A percentile compares a stretch with the other conserved stretches of the same genome.
Conservation (phyloP, 2,797 vertebrate genomes). For the Epinephelus coioides region DNA sequence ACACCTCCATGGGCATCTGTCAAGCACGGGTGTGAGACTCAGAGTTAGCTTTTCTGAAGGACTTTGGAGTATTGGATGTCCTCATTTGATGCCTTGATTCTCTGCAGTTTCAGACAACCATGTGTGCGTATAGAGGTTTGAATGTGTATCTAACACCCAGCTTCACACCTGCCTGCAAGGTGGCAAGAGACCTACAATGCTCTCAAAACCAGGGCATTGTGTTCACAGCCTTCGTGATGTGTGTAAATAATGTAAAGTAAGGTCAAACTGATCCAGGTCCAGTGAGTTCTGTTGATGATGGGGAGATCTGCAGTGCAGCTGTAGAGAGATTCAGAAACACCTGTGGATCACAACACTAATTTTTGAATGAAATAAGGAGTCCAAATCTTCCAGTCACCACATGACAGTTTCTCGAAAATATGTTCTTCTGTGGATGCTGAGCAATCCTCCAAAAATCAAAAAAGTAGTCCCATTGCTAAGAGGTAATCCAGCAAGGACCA, state of each 20-base stretch:
- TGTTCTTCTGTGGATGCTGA: background rate
- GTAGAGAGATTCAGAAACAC: slow-evolving; percentile 28
- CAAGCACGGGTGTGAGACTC: slow-evolving; percentile 4
- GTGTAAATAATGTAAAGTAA: slow-evolving; percentile 23
- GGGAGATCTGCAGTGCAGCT: background rate
- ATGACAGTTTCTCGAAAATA: slow-evolving; percentile 12
- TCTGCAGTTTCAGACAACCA: slow-evolving; percentile 14
- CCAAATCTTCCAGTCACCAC: slow-evolving; percentile 22
- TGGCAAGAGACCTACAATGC: slow-evolving; percentile 32
- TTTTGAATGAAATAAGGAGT: slow-evolving; percentile 16
- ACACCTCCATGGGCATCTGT: slow-evolving; percentile 35
- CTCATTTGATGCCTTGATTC: slow-evolving; percentile 34
- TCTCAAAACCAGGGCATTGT: slow-evolving; percentile 17
- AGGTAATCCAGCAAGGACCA: slow-evolving; percentile 15
- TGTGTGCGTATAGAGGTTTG: slow-evolving; percentile 14
- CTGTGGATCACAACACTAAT: slow-evolving; percentile 28
- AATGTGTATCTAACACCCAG: slow-evolving; percentile 54
- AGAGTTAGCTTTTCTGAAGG: slow-evolving; percentile 16
- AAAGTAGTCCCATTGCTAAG: slow-evolving; percentile 11
- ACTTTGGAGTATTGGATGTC: slow-evolving; percentile 18
- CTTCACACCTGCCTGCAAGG: slow-evolving; percentile 73
- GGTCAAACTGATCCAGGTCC: slow-evolving; percentile 31
- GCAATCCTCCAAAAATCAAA: background rate
- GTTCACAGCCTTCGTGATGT: slow-evolving; percentile 3
- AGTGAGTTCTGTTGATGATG: slow-evolving; percentile 20